A percentile compares a stretch with the other conserved stretches of the same genome.
phyloP scores from a whole-genome alignment of 2,888 invertebrate species.

The Eugnorisma glareosa region DNA sequence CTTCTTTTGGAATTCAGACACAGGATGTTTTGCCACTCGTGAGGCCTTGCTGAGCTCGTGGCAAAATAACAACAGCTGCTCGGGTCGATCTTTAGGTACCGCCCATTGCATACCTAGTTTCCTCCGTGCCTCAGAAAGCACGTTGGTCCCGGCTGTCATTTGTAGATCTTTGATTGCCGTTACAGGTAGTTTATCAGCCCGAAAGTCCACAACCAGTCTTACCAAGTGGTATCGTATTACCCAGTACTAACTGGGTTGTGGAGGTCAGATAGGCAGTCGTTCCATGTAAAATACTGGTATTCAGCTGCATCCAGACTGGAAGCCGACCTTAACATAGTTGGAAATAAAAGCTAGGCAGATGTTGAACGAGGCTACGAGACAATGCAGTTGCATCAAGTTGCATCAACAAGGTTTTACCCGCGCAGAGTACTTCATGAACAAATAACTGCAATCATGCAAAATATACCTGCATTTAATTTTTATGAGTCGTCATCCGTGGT shows the following conservation, averaged over 20 bases:
- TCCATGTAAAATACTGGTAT: neutral
- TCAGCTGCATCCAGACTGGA: neutral
- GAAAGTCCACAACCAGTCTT: neutral
- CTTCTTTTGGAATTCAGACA: too few species aligned
- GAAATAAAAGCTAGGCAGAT: neutral
- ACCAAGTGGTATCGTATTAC: neutral
- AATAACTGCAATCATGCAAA: neutral
- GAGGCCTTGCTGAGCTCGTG: too few species aligned
- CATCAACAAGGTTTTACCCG: conserved; percentile 24
- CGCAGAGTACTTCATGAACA: neutral
- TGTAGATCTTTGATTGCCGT: too few species aligned
- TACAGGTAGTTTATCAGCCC: too few species aligned
- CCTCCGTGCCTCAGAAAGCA: too few species aligned
- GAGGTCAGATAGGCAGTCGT: neutral
- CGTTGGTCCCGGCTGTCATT: too few species aligned
- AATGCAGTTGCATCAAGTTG: conserved; percentile 15
- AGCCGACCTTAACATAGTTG: neutral
- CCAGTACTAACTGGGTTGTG: neutral
- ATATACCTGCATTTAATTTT: neutral
- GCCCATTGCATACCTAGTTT: too few species aligned
- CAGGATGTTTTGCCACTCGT: too few species aligned
- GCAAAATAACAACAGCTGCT: too few species aligned
- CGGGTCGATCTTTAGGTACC: too few species aligned
- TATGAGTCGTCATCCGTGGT: neutral
- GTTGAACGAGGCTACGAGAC: neutral